Evolutionary conservation across 1,140 invertebrate species (phyloP).

Genomic region (Scaptomyza pallida): DNA sequence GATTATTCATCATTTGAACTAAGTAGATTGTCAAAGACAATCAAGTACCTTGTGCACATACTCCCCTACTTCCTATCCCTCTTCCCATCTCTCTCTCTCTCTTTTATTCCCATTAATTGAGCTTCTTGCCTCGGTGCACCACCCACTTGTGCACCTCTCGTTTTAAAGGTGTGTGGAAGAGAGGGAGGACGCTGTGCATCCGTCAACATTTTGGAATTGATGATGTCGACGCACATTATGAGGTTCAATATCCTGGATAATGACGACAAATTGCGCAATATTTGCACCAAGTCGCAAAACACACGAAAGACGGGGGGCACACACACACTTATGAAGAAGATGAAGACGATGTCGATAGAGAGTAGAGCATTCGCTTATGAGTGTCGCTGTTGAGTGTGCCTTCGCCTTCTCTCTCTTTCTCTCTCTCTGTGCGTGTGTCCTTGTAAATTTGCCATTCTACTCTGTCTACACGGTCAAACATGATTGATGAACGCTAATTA

Average conservation of each 20-base stretch:
- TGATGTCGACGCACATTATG: conserved; percentile 76
- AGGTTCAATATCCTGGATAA: conserved; percentile 82
- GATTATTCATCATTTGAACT: not conserved
- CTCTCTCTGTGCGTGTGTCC: conserved; percentile 43
- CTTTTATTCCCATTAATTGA: not conserved
- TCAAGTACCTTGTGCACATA: too few species aligned
- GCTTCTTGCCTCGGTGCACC: conserved; percentile 8
- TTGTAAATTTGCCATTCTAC: conserved; percentile 35
- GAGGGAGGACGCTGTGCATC: conserved; percentile 26
- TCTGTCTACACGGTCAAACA: conserved; percentile 68
- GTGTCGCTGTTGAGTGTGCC: conserved; percentile 13
- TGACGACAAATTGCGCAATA: conserved; percentile 82
- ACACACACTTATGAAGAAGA: too few species aligned
- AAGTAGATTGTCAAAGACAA: not conserved
- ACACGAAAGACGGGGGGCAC: not conserved
- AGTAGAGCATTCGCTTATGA: conserved; percentile 20
- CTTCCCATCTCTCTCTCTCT: not conserved
- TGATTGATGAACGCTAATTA: conserved; percentile 82
- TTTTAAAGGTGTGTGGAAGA: not conserved
- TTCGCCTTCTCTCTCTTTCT: too few species aligned
- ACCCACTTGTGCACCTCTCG: not conserved
- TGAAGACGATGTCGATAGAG: conserved; percentile 4
- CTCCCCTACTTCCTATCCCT: not conserved
- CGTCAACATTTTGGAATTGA: conserved; percentile 73
- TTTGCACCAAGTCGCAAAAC: conserved; percentile 58